These are phyloP conservation scores for Protobothrops flavoviridis DNA, from an alignment of 2,113 vertebrate species.

Conservation along the genomic window DNA sequence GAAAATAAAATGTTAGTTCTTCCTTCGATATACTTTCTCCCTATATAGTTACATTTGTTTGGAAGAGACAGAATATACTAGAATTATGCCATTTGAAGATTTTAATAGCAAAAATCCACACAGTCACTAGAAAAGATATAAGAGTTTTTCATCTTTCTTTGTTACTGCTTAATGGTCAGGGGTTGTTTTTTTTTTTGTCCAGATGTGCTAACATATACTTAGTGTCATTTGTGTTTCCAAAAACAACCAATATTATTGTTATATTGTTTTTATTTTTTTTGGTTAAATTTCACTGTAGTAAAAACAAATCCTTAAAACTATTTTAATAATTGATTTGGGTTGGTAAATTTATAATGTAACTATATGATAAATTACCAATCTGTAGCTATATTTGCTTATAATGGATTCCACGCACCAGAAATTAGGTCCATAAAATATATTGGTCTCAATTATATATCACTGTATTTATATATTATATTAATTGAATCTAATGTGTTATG, in stretches of 20 bases:
- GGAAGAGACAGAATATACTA: neutral
- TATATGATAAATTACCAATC: neutral
- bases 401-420: neutral
- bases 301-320: neutral
- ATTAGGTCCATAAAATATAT: neutral
- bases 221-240: neutral
- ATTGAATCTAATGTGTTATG: neutral
- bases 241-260: neutral
- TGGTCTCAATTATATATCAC: neutral
- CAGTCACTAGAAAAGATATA: neutral
- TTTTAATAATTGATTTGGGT: neutral
- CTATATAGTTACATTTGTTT: neutral
- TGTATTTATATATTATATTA: neutral
- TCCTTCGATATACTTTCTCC: neutral
- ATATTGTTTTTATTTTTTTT: neutral
- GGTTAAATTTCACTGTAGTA: neutral
- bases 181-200: neutral
- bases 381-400: neutral
- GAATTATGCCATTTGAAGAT: neutral
- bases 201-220: neutral
- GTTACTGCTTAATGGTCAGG: neutral
- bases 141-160: neutral
- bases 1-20: neutral
- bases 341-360: neutral
- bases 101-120: neutral